Conservation (phyloP, 2,797 vertebrate species). For the Alauda arvensis region DNA sequence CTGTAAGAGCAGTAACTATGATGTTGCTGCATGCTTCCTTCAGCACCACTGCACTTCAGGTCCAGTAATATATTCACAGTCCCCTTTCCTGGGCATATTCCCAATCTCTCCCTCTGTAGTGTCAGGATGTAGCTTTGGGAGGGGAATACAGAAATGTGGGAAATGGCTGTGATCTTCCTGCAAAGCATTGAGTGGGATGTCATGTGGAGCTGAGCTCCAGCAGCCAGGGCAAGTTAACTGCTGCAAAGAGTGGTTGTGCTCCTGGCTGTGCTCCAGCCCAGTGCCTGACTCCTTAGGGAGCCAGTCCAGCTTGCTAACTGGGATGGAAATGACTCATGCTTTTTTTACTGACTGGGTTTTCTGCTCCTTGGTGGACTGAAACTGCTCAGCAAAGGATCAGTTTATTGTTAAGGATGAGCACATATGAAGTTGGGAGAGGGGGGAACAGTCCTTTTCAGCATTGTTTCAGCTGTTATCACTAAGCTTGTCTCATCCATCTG, state of each 20-base stretch:
- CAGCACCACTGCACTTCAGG: background rate
- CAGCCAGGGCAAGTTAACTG: background rate
- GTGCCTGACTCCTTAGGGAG: background rate
- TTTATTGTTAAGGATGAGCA: background rate
- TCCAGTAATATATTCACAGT: background rate
- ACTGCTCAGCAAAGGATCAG: background rate
- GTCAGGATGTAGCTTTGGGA: background rate
- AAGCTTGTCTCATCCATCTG: background rate
- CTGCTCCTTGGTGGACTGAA: background rate
- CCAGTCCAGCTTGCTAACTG: background rate
- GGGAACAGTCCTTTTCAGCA: background rate
- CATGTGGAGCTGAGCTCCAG: background rate
- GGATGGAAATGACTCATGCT: background rate
- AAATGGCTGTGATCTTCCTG: background rate
- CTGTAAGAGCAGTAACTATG: background rate
- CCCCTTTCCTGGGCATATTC: background rate
- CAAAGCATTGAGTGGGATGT: background rate
- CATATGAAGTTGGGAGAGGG: background rate
- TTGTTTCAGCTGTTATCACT: background rate
- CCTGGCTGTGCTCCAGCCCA: background rate
- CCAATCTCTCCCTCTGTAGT: fast-evolving
- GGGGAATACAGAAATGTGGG: background rate
- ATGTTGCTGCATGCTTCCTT: fast-evolving
- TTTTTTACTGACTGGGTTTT: background rate
- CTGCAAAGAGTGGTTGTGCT: background rate